Conservation (phyloP, 1,140 invertebrate species). For the Armadillidium nasatum region DNA sequence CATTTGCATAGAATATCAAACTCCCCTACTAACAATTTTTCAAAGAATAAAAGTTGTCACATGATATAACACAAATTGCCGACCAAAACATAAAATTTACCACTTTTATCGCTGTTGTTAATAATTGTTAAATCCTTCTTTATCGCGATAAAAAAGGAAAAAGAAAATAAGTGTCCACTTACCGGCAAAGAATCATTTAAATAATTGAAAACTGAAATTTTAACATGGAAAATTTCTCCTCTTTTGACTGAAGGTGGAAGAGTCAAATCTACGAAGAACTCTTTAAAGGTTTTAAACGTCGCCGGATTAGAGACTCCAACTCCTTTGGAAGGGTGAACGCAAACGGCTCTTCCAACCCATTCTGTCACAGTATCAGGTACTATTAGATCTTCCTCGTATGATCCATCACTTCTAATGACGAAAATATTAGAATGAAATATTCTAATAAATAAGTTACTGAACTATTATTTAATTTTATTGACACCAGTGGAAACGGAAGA, state of each 20-base stretch:
- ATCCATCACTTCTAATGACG: not conserved
- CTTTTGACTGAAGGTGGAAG: constrained; percentile 66
- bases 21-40: too few relatives aligned
- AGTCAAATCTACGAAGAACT: constrained; percentile 66
- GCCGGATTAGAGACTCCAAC: constrained; percentile 59
- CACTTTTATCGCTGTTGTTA: too few relatives aligned
- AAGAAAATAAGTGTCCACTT: constrained; percentile 37
- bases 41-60: too few relatives aligned
- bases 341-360: constrained; percentile 66
- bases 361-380: constrained; percentile 68
- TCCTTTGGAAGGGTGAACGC: constrained; percentile 59
- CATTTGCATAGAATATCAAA: too few relatives aligned
- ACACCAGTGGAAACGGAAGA: too few relatives aligned
- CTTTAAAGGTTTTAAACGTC: constrained; percentile 61
- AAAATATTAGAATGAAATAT: not conserved
- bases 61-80: too few relatives aligned
- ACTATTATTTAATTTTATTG: too few relatives aligned
- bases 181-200: constrained; percentile 60
- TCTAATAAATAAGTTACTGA: too few relatives aligned
- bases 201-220: constrained; percentile 69
- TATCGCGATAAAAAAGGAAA: too few relatives aligned
- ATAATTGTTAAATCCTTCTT: too few relatives aligned
- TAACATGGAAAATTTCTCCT: constrained; percentile 62
- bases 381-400: constrained; percentile 47
- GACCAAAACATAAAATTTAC: too few relatives aligned